Evolutionary conservation across 2,113 vertebrate species (phyloP).

Genomic region (Cinclus cinclus): DNA sequence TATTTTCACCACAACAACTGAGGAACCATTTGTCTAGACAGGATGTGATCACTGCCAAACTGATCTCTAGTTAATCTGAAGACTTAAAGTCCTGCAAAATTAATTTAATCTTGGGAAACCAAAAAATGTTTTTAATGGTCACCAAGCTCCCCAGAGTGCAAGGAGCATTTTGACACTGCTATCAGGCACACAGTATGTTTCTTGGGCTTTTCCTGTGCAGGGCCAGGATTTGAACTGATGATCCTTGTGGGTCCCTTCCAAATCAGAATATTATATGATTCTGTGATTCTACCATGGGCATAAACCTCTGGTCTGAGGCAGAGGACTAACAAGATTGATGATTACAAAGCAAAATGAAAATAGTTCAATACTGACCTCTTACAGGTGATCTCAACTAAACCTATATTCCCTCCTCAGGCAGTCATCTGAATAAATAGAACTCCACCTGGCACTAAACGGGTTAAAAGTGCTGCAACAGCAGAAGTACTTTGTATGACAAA

Average conservation of each 20-base stretch:
- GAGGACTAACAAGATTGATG: neutral
- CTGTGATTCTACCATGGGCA: neutral
- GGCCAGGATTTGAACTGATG: neutral
- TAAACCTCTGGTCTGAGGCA: neutral
- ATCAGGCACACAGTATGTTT: neutral
- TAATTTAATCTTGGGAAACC: neutral
- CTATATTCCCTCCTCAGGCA: neutral
- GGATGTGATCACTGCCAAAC: neutral
- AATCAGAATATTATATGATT: neutral
- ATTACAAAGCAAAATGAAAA: neutral
- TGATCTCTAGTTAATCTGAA: neutral
- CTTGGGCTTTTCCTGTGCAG: neutral
- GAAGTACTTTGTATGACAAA: neutral
- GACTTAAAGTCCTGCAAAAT: neutral
- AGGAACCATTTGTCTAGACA: neutral
- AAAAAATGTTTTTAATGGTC: neutral
- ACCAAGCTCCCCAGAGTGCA: neutral
- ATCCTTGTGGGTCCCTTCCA: neutral
- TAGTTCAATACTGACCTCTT: neutral
- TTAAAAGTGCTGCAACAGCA: neutral
- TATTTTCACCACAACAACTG: neutral
- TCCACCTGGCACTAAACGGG: neutral
- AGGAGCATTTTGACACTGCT: neutral
- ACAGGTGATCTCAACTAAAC: neutral
- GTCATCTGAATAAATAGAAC: neutral